Conservation (phyloP, 2,797 vertebrate genomes). For the Nyctalus aviator region DNA sequence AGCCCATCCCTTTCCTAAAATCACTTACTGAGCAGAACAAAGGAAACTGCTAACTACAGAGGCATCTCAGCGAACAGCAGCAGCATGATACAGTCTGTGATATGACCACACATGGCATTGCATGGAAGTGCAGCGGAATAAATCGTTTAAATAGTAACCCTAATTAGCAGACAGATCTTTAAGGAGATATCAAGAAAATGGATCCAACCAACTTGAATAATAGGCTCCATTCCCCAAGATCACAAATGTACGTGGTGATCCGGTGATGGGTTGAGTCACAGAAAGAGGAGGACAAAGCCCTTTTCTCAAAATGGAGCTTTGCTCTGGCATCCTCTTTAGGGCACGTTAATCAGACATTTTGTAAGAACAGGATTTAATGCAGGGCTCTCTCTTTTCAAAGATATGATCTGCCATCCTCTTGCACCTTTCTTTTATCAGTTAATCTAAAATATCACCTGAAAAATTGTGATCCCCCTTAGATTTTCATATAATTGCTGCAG, state of each 20-base stretch:
- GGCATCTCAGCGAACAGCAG: constrained; percentile 85
- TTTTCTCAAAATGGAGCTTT: constrained; percentile 41
- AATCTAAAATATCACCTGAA: background rate
- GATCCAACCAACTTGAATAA: constrained; percentile 84
- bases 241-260: constrained; percentile 66
- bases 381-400: constrained; percentile 54
- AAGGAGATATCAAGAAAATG: constrained; percentile 86
- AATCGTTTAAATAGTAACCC: constrained; percentile 87
- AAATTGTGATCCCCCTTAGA: background rate
- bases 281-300: constrained; percentile 57
- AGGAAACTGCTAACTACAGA: constrained; percentile 86
- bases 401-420: background rate
- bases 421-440: constrained; percentile 33
- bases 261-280: constrained; percentile 54
- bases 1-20: constrained; percentile 79
- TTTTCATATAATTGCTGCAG: background rate
- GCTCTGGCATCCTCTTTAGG: constrained; percentile 4
- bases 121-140: constrained; percentile 88
- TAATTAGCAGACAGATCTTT: constrained; percentile 88
- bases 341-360: constrained; percentile 62
- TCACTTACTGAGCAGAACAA: constrained; percentile 89
- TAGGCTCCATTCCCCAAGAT: constrained; percentile 72
- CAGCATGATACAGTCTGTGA: constrained; percentile 84
- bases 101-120: constrained; percentile 87
- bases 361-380: background rate